Percentiles rank a stretch among this genome's conserved stretches.
These are phyloP conservation scores for Parthenolecanium corni DNA, from an alignment of 2,888 invertebrate species.

Conservation along the genomic window DNA sequence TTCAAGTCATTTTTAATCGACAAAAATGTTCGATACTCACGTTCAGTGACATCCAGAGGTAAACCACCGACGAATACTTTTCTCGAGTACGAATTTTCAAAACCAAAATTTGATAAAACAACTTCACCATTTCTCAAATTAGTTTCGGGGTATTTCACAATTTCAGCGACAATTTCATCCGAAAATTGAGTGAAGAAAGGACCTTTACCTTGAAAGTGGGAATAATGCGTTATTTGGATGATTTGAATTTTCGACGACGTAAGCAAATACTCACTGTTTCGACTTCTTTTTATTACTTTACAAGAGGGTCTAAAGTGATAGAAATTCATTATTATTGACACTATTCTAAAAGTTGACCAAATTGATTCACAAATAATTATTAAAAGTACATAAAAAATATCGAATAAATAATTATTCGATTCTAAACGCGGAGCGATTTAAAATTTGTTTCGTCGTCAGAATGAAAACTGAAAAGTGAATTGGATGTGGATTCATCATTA, in stretches of 20 bases:
- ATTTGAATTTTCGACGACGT: not conserved
- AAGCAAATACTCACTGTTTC: conserved; percentile 8
- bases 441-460: no score
- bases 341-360: no score
- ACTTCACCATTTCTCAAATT: conserved; percentile 7
- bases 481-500: not conserved
- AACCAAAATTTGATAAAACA: conserved; percentile 4
- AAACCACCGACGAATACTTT: conserved; percentile 26
- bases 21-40: not conserved
- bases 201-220: conserved; percentile 6
- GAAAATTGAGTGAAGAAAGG: conserved; percentile 10
- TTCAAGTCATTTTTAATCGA: not conserved
- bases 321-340: conserved; percentile 20
- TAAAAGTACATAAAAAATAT: no score
- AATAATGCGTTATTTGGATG: no score
- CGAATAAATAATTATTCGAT: no score
- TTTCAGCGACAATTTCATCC: not conserved
- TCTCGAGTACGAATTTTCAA: not conserved
- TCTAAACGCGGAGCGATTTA: no score
- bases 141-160: not conserved
- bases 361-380: not conserved
- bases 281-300: conserved; percentile 23
- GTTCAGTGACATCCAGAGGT: conserved; percentile 18
- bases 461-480: not conserved
- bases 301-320: conserved; percentile 24